A percentile compares a stretch with the other conserved stretches of the same genome.
Evolutionary conservation across 2,797 vertebrate species (phyloP).

Genomic region (Betta splendens): DNA sequence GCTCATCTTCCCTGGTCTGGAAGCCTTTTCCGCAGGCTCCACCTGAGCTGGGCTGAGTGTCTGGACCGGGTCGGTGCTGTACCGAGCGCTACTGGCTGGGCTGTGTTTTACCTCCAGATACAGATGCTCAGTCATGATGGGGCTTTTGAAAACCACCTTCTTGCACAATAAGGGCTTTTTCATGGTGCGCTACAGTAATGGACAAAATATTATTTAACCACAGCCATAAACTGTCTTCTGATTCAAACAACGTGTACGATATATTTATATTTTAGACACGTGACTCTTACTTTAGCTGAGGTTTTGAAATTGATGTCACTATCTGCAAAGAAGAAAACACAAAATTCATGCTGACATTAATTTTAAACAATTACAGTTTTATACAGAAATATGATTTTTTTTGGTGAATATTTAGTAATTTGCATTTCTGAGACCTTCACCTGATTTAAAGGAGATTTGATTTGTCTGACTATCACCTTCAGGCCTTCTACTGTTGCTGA

Average conservation of each 20-base stretch:
- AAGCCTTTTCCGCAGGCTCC: neutral
- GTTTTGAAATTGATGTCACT: conserved; percentile 23
- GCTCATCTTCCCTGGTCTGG: neutral
- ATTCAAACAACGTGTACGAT: neutral
- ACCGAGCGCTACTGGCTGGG: neutral
- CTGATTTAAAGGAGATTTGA: conserved; percentile 12
- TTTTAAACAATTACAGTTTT: neutral
- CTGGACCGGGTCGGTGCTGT: neutral
- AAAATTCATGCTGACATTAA: neutral
- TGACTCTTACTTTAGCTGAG: conserved; percentile 36
- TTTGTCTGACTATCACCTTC: conserved; percentile 7
- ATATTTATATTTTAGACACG: neutral
- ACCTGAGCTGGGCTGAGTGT: neutral
- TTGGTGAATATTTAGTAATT: no score
- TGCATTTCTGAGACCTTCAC: conserved; percentile 21
- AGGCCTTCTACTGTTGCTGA: conserved; percentile 13
- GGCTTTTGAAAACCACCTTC: conserved; percentile 68
- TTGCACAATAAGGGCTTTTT: conserved; percentile 51
- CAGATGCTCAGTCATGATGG: conserved; percentile 16
- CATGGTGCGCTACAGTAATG: conserved; percentile 39
- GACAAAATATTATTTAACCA: conserved; percentile 5
- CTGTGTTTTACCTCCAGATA: neutral
- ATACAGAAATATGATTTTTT: no score
- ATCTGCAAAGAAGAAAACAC: neutral
- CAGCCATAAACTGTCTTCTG: neutral